phyloP scores from a whole-genome alignment of 2,888 invertebrate species.

The Aphidoletes aphidimyza region DNA sequence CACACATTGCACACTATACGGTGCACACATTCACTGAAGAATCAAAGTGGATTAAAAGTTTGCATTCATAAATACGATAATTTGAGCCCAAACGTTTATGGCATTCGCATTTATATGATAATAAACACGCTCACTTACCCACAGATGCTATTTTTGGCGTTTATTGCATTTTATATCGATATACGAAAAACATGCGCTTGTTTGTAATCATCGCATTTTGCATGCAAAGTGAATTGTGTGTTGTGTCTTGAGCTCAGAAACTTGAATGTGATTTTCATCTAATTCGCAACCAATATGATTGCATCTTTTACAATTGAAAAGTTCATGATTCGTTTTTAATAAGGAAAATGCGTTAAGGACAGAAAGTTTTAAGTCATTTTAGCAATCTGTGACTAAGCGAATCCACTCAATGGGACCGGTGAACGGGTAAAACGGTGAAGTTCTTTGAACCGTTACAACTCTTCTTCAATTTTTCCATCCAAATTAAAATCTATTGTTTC shows the following conservation, averaged over 20 bases:
- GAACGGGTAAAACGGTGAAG: too few relatives aligned
- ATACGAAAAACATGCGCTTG: neutral
- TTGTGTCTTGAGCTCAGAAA: neutral
- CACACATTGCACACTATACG: too few relatives aligned
- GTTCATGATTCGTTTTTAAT: neutral
- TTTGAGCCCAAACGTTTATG: neutral
- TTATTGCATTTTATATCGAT: neutral
- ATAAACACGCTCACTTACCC: slow-evolving; percentile 19
- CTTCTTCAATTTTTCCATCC: neutral
- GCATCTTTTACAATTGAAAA: neutral
- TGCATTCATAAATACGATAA: neutral
- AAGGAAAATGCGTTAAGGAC: neutral
- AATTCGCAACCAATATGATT: neutral
- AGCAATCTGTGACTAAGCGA: neutral
- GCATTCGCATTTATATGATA: slow-evolving; percentile 36
- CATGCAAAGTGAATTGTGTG: neutral
- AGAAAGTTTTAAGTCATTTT: neutral
- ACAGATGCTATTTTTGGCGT: neutral
- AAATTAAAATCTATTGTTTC: slow-evolving; percentile 29
- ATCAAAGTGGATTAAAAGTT: slow-evolving; percentile 15
- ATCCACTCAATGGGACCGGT: too few relatives aligned
- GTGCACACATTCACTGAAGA: too few relatives aligned
- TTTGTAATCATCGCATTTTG: neutral
- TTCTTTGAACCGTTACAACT: neutral
- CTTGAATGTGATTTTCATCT: too few relatives aligned